Evolutionary conservation across 2,797 vertebrate species (phyloP), one percentile per base, ranked within the genome.

Genomic region (Onychomys leucogaster): DNA sequence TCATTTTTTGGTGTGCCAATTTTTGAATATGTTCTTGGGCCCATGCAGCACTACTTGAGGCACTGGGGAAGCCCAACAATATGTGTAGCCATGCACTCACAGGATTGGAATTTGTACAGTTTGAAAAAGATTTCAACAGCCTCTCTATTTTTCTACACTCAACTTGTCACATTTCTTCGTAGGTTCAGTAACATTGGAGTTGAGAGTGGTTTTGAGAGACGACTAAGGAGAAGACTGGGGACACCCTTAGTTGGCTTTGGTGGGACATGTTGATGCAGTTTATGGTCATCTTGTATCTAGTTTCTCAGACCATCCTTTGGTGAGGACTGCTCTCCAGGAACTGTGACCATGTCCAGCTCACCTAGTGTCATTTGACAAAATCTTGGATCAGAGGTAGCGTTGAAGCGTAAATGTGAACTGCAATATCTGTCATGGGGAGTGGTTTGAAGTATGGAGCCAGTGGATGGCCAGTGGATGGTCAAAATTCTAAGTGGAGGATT

Each of bases 371-470:
- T 80, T 41, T 55, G 37, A 46, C 25, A 73, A 25, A 83, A 25
- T 34, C 52, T 6, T 23, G 32, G 63, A 29, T 49, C 32, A 14
- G 52, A 82, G 94, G 80, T 10, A 41, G n/a, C n/a, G 29, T 8
- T 59, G 73, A 29, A 65, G 43, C 21, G 21, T 34, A 41, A 71
- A 19, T 23, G n/a, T 82, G 14, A 55, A 3, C 37, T 61, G 0
- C 34, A 63, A 52, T 73, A 5, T 67, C 92, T 90, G 81, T 41
- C 52, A 5, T 14, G 37, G 61, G 59, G 63, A 82, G 49, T 52
- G 29, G 80, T 93, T 95, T 82, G 84, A 78, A 75, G 52, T 67
- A 32, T 65, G 83, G n/a, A 91, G 23, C 69, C 78, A 94, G 32
- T 86, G 89, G 67, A 59, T 43, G 59, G 69, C 67, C 25, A 80